Conservation (phyloP, 2,113 vertebrate genomes). For the Gymnocephalus cernua region DNA sequence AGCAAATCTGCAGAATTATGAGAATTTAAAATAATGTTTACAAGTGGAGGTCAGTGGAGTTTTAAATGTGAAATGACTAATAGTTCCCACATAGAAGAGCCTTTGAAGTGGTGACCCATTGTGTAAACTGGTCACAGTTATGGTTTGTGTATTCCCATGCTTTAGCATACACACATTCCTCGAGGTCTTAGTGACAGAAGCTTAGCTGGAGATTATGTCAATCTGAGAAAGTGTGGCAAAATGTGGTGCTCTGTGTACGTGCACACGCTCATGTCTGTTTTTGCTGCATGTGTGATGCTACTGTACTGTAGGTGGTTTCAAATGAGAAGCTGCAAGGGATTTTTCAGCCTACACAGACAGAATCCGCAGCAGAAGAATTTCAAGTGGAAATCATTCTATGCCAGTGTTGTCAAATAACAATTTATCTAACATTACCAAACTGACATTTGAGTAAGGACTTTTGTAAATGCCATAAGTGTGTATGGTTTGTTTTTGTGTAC, state of each 20-base stretch:
- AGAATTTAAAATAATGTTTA: not conserved
- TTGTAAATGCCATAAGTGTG: not conserved
- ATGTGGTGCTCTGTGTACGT: not conserved
- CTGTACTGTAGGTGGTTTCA: not conserved
- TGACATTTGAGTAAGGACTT: not conserved
- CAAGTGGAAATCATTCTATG: not conserved
- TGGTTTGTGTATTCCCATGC: constrained; percentile 41
- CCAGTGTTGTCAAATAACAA: not conserved
- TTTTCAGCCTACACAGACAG: not conserved
- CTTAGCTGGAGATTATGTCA: constrained; percentile 60
- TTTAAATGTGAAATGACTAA: not conserved
- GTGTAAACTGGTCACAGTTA: constrained; percentile 44
- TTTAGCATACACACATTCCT: constrained; percentile 61
- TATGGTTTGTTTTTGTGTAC: not conserved
- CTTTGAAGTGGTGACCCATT: constrained; percentile 31
- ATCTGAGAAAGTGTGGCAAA: constrained; percentile 31
- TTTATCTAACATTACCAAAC: too few species aligned
- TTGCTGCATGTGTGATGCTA: not conserved
- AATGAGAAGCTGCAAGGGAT: not conserved
- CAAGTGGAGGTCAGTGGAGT: not conserved
- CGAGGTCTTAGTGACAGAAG: constrained; percentile 61
- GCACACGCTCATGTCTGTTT: not conserved
- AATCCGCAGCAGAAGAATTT: not conserved
- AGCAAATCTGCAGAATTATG: not conserved
- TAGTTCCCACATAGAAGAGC: not conserved